Evolutionary conservation across 2,113 vertebrate genomes (phyloP), one percentile per base, ranked within the genome.

Genomic region (Lepidothrix coronata): DNA sequence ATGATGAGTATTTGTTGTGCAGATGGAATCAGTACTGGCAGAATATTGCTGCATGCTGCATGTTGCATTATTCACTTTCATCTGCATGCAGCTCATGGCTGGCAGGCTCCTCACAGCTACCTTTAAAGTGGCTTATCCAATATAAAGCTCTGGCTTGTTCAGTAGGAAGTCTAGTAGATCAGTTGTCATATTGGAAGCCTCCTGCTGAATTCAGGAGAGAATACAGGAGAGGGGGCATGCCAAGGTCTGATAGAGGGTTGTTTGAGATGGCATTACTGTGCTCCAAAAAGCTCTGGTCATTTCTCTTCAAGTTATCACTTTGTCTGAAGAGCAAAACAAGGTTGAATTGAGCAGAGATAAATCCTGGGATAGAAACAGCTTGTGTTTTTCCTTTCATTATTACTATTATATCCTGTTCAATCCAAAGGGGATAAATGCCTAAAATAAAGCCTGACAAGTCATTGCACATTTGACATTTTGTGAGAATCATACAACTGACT

Each of bases 31-130:
- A 78, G 95, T 93, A 72, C 88, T 86, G 93, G 82, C 85, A 95
- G 95, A 96, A 97, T 93, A 95, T 92, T 95, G 95, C 87, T 97
- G 95, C 96, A 97, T 97, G 96, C 91, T 94, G 93, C 93, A 97
- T 96, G 95, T 97, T 97, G 96, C 95, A 97, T 97, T 97, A 97
- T 97, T 97, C 97, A 96, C 97, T 97, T 97, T 97, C 93, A 97
- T 97, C 97, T 97, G 95, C 97, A 97, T 97, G 96, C 96, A 97
- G 93, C 89, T 97, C 91, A 51, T 95, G 95, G 92, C 91, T 97
- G 93, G 93, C 96, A 97, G 95, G 82, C 88, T 97, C 58, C 96
- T 97, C 88, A 87, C 92, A 94, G 93, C 76, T 97, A 94, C 95
- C 95, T 97, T 97, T 97, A 97, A 96, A 95, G 93, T 91, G 89